These are phyloP conservation scores for Centropus bengalensis DNA, from an alignment of 2,113 vertebrate species.

Conservation along the genomic window DNA sequence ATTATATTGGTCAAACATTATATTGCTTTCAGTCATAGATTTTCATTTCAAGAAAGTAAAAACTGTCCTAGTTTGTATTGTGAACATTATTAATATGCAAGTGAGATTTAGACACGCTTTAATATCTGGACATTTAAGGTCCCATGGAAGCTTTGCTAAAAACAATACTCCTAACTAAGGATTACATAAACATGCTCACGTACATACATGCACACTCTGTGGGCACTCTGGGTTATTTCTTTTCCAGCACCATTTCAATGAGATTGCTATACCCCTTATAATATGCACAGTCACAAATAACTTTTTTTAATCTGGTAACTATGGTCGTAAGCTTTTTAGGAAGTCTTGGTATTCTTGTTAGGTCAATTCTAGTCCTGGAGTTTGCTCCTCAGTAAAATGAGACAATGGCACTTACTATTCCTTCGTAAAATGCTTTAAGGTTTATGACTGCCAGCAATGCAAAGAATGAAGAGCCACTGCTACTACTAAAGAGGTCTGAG, in stretches of 20 bases:
- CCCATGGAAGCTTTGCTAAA: not conserved
- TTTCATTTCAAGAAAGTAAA: not conserved
- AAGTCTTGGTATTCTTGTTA: not conserved
- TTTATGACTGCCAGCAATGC: not conserved
- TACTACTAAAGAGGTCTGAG: not conserved
- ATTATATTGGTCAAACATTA: not conserved
- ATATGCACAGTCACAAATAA: not conserved
- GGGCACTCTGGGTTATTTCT: not conserved
- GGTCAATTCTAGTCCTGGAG: not conserved
- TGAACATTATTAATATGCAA: not conserved
- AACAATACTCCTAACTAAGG: not conserved
- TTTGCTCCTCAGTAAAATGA: not conserved
- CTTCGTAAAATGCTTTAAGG: not conserved
- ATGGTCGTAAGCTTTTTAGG: not conserved
- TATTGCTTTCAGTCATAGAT: not conserved
- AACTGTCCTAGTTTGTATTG: not conserved
- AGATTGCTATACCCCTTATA: not conserved
- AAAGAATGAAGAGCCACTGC: not conserved
- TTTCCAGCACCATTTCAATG: not conserved
- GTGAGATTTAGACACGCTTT: rapidly evolving
- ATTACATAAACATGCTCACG: not conserved
- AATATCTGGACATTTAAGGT: not conserved
- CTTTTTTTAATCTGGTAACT: not conserved
- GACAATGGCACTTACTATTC: not conserved
- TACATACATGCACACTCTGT: not conserved